Percentiles rank a stretch among this genome's conserved stretches.
Evolutionary conservation across 2,113 vertebrate genomes (phyloP).

Genomic region (Struthidea cinerea): DNA sequence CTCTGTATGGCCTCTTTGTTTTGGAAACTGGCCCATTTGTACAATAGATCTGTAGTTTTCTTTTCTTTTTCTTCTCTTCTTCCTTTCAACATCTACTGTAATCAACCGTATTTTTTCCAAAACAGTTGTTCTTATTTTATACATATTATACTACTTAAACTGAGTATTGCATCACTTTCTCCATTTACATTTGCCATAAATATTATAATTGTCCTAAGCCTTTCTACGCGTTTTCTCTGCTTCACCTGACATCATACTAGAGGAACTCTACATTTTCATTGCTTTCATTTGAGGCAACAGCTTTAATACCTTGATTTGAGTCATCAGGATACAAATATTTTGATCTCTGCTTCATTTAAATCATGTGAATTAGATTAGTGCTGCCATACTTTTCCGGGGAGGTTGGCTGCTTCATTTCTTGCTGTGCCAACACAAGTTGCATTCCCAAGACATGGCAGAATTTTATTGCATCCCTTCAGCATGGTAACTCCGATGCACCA

Average conservation of each 20-base stretch:
- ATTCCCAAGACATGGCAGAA: neutral
- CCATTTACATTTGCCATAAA: neutral
- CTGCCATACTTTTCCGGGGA: neutral
- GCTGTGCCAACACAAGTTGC: neutral
- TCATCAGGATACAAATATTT: neutral
- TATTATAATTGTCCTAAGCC: neutral
- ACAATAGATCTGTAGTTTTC: neutral
- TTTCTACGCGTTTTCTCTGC: neutral
- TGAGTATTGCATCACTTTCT: neutral
- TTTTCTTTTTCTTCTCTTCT: neutral
- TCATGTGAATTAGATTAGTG: neutral
- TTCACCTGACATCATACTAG: neutral
- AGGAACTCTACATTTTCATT: neutral
- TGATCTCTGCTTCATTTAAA: neutral
- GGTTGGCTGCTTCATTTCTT: neutral
- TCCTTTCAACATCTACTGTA: neutral
- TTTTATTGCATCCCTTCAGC: neutral
- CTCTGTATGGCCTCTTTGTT: neutral
- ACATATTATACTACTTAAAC: neutral
- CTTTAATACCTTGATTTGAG: neutral
- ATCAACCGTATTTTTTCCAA: neutral
- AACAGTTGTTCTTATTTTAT: neutral
- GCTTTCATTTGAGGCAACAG: neutral
- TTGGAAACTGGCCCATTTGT: neutral
- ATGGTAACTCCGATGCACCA: neutral